Evolutionary conservation across 2,113 vertebrate genomes (phyloP).

Genomic region (Ageneiosus marmoratus): DNA sequence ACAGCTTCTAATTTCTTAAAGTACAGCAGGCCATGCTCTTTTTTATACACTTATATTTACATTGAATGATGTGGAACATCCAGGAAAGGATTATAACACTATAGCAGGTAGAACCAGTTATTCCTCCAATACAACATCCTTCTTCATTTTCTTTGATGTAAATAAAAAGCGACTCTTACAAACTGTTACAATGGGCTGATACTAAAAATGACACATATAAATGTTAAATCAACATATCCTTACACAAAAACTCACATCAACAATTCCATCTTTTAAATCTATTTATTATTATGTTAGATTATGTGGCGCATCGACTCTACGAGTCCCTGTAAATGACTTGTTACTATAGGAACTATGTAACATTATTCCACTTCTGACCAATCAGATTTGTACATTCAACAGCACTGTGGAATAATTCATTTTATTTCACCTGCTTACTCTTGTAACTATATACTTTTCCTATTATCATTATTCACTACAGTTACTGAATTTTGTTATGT

Average conservation of each 20-base stretch:
- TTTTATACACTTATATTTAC: background rate
- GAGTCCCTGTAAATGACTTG: background rate
- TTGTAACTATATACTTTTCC: background rate
- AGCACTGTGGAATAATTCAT: background rate
- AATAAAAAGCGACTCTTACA: background rate
- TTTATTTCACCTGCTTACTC: background rate
- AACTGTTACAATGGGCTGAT: no score
- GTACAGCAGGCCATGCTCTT: background rate
- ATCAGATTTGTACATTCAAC: background rate
- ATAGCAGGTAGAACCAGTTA: background rate
- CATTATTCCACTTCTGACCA: background rate
- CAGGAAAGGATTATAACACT: background rate
- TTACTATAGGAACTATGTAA: background rate
- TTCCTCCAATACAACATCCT: no score
- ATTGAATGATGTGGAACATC: background rate
- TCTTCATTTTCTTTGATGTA: background rate
- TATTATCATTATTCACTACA: background rate
- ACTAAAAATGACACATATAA: no score
- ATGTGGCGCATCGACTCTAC: background rate
- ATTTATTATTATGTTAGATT: background rate
- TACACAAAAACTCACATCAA: background rate
- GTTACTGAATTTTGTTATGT: background rate
- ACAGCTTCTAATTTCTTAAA: background rate
- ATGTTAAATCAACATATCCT: background rate
- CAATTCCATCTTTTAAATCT: background rate